A percentile compares a stretch with the other conserved stretches of the same genome.
phyloP scores from a whole-genome alignment of 2,113 vertebrate genomes.

The Craseonycteris thonglongyai region DNA sequence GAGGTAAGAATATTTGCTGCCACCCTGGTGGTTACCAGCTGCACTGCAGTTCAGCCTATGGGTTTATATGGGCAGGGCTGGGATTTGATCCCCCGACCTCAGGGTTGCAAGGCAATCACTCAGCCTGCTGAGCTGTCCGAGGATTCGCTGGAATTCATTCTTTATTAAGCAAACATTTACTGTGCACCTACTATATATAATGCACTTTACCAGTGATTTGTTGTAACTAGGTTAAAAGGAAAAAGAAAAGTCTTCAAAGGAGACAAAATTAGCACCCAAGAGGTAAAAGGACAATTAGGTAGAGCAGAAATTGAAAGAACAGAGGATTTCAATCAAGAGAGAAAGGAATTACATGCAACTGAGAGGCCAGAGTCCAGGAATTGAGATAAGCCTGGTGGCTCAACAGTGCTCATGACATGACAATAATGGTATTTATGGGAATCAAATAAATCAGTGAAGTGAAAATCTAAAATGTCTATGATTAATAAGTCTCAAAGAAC shows the following conservation, averaged over 20 bases:
- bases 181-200: neutral
- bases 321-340: neutral
- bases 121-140: too few relatives aligned
- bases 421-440: neutral
- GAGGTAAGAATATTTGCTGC: too few relatives aligned
- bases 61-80: too few relatives aligned
- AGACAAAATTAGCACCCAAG: neutral
- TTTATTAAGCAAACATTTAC: neutral
- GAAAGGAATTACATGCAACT: neutral
- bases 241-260: neutral
- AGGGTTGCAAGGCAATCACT: too few relatives aligned
- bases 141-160: neutral
- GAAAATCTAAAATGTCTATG: neutral
- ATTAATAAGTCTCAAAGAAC: neutral
- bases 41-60: too few relatives aligned
- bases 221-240: neutral
- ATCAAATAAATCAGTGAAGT: constrained; percentile 13
- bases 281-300: neutral
- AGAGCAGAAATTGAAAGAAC: neutral
- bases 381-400: neutral
- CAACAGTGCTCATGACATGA: neutral
- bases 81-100: too few relatives aligned
- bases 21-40: too few relatives aligned
- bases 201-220: neutral
- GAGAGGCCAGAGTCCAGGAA: neutral